Conservation (phyloP, 2,113 vertebrate species). For the Nibea albiflora region DNA sequence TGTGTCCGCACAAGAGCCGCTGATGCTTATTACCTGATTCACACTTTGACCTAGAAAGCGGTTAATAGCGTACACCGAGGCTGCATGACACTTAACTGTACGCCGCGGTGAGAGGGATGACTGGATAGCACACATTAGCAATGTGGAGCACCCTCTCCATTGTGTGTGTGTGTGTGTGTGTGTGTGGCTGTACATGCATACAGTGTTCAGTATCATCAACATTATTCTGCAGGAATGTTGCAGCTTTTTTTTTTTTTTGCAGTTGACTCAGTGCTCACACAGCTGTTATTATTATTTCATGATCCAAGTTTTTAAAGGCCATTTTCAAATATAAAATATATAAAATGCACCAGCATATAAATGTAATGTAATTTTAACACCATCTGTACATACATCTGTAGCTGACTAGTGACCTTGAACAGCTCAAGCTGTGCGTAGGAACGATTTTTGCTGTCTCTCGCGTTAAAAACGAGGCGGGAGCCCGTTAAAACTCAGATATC, state of each 20-base stretch:
- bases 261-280: conserved; percentile 7
- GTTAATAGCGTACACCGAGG: conserved; percentile 45
- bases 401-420: not conserved
- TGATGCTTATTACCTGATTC: conserved; percentile 54
- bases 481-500: not conserved
- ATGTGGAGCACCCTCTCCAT: conserved; percentile 32
- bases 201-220: not conserved
- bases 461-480: not conserved
- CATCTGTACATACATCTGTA: not conserved
- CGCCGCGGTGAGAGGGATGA: conserved; percentile 36
- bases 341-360: not conserved
- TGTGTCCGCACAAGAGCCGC: conserved; percentile 23
- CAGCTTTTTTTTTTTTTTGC: not conserved
- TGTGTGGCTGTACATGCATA: not conserved
- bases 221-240: conserved; percentile 14
- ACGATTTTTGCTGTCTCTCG: not conserved
- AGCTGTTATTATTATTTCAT: not conserved
- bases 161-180: not conserved
- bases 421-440: not conserved
- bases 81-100: conserved; percentile 52
- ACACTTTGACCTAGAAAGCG: conserved; percentile 68
- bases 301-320: not conserved
- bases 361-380: not conserved
- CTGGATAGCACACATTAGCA: conserved; percentile 40
- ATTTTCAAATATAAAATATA: not conserved